Conservation (phyloP, 2,113 vertebrate species). For the Beaufortia kweichowensis region DNA sequence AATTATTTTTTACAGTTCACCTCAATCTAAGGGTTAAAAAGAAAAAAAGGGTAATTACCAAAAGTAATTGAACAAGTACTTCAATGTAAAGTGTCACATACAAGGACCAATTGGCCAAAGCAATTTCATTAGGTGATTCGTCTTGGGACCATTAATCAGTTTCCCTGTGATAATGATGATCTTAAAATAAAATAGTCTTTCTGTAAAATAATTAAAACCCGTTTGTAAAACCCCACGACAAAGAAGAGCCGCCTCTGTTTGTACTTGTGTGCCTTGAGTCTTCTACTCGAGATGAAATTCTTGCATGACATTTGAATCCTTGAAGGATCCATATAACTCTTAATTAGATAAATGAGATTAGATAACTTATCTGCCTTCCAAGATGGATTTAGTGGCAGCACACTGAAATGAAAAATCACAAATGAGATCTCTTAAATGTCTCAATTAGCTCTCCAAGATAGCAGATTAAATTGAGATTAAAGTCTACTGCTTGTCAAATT, state of each 20-base stretch:
- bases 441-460: too few relatives aligned
- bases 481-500: too few relatives aligned
- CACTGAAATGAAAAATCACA: too few relatives aligned
- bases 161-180: conserved; percentile 21
- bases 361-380: neutral
- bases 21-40: neutral
- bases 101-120: conserved; percentile 4
- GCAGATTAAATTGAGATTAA: too few relatives aligned
- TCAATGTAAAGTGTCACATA: conserved; percentile 6
- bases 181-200: conserved; percentile 35
- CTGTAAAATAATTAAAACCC: conserved; percentile 47
- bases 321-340: neutral
- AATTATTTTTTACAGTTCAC: neutral
- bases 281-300: conserved; percentile 12
- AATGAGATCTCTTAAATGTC: too few relatives aligned
- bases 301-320: conserved; percentile 36
- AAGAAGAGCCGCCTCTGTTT: conserved; percentile 1
- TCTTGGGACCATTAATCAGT: conserved; percentile 24
- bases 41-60: neutral
- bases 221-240: conserved; percentile 6
- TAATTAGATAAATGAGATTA: conserved; percentile 5
- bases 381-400: conserved; percentile 2
- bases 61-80: conserved; percentile 19
- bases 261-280: neutral
- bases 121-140: neutral